Evolutionary conservation across 2,888 invertebrate species (phyloP).

Genomic region (Cryptophagus acutangulus): DNA sequence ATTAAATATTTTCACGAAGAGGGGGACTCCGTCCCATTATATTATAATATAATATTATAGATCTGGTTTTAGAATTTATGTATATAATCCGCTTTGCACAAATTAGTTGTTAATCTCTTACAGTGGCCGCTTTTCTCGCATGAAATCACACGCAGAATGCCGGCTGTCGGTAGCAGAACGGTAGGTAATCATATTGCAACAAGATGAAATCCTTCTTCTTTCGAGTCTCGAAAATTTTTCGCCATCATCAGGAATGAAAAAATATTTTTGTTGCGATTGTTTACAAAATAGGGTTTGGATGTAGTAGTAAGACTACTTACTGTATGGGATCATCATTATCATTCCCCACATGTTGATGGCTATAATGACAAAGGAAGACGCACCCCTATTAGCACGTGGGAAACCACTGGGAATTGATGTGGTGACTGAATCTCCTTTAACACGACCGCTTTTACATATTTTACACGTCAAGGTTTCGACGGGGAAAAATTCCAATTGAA

Average conservation of each 20-base stretch:
- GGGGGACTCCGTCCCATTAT: too few relatives aligned
- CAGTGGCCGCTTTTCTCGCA: slow-evolving; percentile 38
- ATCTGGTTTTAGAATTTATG: slow-evolving; percentile 32
- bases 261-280: too few relatives aligned
- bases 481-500: too few relatives aligned
- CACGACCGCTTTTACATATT: too few relatives aligned
- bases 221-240: too few relatives aligned
- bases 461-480: too few relatives aligned
- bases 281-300: too few relatives aligned
- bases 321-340: not conserved
- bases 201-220: too few relatives aligned
- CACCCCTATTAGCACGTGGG: slow-evolving; percentile 35
- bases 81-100: slow-evolving; percentile 41
- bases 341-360: slow-evolving; percentile 26
- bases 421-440: too few relatives aligned
- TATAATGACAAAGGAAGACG: slow-evolving; percentile 30
- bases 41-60: too few relatives aligned
- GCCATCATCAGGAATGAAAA: too few relatives aligned
- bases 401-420: slow-evolving; percentile 25
- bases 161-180: slow-evolving; percentile 14
- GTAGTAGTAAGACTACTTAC: not conserved
- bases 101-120: slow-evolving; percentile 40
- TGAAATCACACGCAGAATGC: slow-evolving; percentile 36
- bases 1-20: too few relatives aligned
- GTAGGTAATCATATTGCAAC: slow-evolving; percentile 1